Conservation (phyloP, 1,140 invertebrate species). For the Drosophila neocordata region DNA sequence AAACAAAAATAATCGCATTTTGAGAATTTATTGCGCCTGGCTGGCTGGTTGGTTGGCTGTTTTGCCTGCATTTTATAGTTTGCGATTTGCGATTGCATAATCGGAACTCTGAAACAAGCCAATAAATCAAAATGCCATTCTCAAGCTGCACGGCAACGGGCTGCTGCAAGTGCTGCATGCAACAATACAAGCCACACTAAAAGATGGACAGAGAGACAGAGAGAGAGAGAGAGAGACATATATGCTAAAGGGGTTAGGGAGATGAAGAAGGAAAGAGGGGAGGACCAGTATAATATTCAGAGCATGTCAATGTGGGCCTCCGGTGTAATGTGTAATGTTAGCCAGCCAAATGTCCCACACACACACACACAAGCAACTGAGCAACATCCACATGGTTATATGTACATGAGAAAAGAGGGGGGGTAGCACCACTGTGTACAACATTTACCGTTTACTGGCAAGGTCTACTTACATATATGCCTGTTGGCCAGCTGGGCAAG, state of each 20-base stretch:
- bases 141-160: slow-evolving; percentile 48
- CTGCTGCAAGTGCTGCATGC: slow-evolving; percentile 45
- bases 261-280: slow-evolving; percentile 25
- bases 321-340: slow-evolving; percentile 71
- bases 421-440: slow-evolving; percentile 27
- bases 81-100: slow-evolving; percentile 49
- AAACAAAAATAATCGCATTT: slow-evolving; percentile 43
- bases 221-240: slow-evolving; percentile 24
- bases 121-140: slow-evolving; percentile 79
- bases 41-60: slow-evolving; percentile 1
- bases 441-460: slow-evolving; percentile 70
- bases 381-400: not conserved
- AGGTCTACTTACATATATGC: slow-evolving; percentile 65
- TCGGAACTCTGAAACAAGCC: slow-evolving; percentile 66
- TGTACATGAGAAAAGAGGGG: too few species aligned
- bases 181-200: slow-evolving; percentile 22
- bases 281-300: slow-evolving; percentile 54
- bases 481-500: slow-evolving; percentile 26
- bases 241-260: too few species aligned
- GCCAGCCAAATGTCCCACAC: slow-evolving; percentile 33
- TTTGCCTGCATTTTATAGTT: slow-evolving; percentile 53
- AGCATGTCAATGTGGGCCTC: slow-evolving; percentile 77
- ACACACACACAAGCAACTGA: slow-evolving; percentile 23
- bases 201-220: slow-evolving; percentile 31
- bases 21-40: slow-evolving; percentile 50